These are phyloP conservation scores for Lacanobia oleracea DNA, from an alignment of 2,888 invertebrate genomes.

Conservation along the genomic window DNA sequence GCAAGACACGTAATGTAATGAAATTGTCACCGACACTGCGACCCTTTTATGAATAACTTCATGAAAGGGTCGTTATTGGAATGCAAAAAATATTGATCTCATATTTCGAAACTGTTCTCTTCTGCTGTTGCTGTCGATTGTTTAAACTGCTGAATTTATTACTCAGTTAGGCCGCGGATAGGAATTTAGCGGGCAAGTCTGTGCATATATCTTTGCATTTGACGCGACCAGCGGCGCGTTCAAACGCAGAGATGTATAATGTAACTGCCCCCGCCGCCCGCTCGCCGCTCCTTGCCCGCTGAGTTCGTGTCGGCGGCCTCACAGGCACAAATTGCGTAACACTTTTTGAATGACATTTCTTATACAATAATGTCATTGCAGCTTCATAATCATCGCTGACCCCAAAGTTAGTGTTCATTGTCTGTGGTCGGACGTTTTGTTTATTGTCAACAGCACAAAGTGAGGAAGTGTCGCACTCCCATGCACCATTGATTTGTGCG, in stretches of 20 bases:
- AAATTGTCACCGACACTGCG: conserved; percentile 49
- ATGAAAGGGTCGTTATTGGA: conserved; percentile 1
- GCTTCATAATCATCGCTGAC: conserved; percentile 48
- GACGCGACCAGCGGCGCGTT: no score
- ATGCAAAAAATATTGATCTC: not conserved
- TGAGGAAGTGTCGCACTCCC: conserved; percentile 76
- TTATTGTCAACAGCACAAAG: conserved; percentile 80
- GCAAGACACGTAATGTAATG: conserved; percentile 63
- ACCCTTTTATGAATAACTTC: conserved; percentile 1
- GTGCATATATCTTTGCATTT: no score
- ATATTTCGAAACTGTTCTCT: not conserved
- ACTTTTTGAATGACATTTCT: conserved; percentile 38
- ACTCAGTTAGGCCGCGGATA: no score
- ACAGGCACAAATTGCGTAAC: conserved; percentile 29
- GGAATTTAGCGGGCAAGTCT: no score
- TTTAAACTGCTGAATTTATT: not conserved
- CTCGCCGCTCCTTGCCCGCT: no score
- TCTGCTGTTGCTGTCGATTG: not conserved
- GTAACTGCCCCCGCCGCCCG: no score
- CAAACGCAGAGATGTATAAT: no score
- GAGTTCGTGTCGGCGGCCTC: no score
- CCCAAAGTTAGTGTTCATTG: conserved; percentile 59
- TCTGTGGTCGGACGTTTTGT: conserved; percentile 55
- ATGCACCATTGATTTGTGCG: conserved; percentile 67
- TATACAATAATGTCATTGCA: conserved; percentile 41